Conservation (phyloP, 2,797 vertebrate genomes). For the Melanotaenia pygmaea region DNA sequence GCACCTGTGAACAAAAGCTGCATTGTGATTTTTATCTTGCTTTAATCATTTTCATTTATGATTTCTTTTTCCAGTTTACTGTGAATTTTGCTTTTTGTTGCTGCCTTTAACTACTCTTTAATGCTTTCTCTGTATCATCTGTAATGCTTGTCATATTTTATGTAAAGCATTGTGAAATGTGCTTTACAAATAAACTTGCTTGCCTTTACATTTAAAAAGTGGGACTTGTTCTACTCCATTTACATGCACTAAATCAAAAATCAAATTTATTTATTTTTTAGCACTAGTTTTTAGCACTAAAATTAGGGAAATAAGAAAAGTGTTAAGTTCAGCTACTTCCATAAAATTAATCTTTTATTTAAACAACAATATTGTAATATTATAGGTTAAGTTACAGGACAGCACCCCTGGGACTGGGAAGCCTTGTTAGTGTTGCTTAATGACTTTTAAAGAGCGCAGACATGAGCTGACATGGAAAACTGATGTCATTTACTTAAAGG, state of each 20-base stretch:
- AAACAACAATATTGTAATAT: background rate
- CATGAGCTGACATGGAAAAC: constrained; percentile 16
- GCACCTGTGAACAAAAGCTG: too few relatives aligned
- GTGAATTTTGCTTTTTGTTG: too few relatives aligned
- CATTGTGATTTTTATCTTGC: too few relatives aligned
- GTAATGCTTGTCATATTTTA: too few relatives aligned
- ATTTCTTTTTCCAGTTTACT: too few relatives aligned
- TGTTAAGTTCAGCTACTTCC: background rate
- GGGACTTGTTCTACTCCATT: background rate
- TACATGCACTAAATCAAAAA: too few relatives aligned
- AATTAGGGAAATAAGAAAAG: background rate
- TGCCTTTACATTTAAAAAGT: background rate
- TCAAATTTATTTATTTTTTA: too few relatives aligned
- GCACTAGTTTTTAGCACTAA: background rate
- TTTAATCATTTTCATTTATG: too few relatives aligned
- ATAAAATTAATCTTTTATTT: background rate
- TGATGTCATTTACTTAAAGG: constrained; percentile 32
- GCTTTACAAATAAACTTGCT: background rate
- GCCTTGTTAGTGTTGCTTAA: constrained; percentile 7
- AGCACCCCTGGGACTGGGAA: constrained; percentile 6
- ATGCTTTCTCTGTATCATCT: too few relatives aligned
- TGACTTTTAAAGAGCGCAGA: constrained; percentile 24
- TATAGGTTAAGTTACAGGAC: constrained; percentile 2
- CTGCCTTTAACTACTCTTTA: too few relatives aligned
- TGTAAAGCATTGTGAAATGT: too few relatives aligned